These are phyloP conservation scores for Drosophila peninsularis DNA, from an alignment of 2,888 invertebrate genomes.

Conservation along the genomic window DNA sequence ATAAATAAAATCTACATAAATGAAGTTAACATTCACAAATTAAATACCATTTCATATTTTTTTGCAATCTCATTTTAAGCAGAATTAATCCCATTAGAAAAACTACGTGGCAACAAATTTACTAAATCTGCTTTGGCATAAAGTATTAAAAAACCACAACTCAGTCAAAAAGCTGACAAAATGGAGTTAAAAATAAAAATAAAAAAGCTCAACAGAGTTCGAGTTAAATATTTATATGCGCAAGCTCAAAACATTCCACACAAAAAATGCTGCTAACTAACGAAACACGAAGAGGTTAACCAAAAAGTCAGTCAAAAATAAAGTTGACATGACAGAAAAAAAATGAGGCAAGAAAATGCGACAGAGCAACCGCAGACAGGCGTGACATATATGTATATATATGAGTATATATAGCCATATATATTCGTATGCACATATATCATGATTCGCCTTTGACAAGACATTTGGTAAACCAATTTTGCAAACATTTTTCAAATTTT, in stretches of 20 bases:
- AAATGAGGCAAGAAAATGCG: neutral
- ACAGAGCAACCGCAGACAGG: conserved; percentile 8
- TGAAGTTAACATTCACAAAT: no score
- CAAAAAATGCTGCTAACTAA: conserved; percentile 35
- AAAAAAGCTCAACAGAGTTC: neutral
- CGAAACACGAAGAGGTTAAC: conserved; percentile 28
- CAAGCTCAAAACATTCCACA: conserved; percentile 35
- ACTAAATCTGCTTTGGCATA: conserved; percentile 5
- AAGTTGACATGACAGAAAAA: conserved; percentile 10
- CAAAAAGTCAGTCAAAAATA: conserved; percentile 27
- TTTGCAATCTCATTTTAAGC: no score
- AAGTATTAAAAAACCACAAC: conserved; percentile 3
- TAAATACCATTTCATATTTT: neutral
- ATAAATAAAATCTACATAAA: no score
- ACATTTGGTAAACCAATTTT: conserved; percentile 21
- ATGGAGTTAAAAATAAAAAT: conserved; percentile 2
- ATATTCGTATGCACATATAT: neutral
- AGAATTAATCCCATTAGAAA: neutral
- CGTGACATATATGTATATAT: neutral
- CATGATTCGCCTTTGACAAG: conserved; percentile 11
- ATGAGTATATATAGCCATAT: neutral
- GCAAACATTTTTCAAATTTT: conserved; percentile 12
- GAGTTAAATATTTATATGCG: conserved; percentile 30
- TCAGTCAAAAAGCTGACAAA: conserved; percentile 17
- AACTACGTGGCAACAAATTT: neutral